A percentile compares a stretch with the other conserved stretches of the same genome.
Conservation (phyloP, 2,113 vertebrate genomes). For the Cranoglanis bouderius region DNA sequence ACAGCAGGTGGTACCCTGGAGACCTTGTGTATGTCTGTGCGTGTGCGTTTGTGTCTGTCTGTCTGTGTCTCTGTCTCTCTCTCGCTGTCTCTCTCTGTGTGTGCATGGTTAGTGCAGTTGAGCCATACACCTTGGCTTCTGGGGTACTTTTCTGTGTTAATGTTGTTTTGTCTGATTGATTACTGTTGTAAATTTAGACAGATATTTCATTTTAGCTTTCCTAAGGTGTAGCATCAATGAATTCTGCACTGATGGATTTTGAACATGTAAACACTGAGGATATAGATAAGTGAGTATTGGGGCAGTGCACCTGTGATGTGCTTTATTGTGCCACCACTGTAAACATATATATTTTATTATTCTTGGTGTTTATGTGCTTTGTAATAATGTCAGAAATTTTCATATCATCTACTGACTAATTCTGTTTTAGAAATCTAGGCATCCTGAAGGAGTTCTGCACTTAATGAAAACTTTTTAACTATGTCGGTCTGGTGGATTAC, state of each 20-base stretch:
- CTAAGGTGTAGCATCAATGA: background rate
- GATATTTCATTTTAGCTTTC: conserved; percentile 18
- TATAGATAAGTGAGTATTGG: background rate
- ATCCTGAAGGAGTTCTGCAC: background rate
- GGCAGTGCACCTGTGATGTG: background rate
- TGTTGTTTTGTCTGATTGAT: conserved; percentile 21
- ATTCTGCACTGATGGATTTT: background rate
- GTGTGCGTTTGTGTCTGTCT: conserved; percentile 3
- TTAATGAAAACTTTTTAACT: background rate
- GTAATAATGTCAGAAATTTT: background rate
- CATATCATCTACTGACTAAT: background rate
- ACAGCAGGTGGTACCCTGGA: conserved; percentile 43
- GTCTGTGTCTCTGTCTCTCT: too few species aligned
- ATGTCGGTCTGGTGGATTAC: background rate
- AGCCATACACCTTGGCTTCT: background rate
- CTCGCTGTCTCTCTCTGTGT: too few species aligned
- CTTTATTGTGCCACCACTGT: background rate
- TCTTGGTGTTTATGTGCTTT: background rate
- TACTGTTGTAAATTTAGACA: background rate
- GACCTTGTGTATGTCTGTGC: conserved; percentile 18
- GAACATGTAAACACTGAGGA: background rate
- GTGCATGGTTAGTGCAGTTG: background rate
- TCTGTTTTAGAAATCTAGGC: background rate
- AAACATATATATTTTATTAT: background rate
- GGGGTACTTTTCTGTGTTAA: conserved; percentile 22